A percentile compares a stretch with the other conserved stretches of the same genome.
phyloP scores from a whole-genome alignment of 2,113 vertebrate species.

The Siphamia tubifer region DNA sequence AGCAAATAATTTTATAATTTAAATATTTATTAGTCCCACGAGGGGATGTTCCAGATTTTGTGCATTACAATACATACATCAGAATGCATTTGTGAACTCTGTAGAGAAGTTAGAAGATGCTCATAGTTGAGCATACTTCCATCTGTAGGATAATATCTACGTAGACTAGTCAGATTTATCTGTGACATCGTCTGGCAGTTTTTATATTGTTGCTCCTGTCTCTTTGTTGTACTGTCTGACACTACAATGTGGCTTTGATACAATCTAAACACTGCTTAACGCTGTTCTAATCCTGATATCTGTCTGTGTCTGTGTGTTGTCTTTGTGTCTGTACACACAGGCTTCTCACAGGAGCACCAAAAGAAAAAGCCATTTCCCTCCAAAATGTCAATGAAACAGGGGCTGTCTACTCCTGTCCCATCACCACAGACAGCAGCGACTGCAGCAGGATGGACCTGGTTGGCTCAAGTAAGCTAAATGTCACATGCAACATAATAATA shows the following conservation, averaged over 20 bases:
- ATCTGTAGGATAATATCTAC: not conserved
- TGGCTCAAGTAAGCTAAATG: constrained; percentile 78
- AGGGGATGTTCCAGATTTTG: no score
- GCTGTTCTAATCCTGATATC: not conserved
- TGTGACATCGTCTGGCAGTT: not conserved
- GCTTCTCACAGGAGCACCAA: constrained; percentile 88
- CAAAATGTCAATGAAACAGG: constrained; percentile 84
- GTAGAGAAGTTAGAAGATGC: not conserved
- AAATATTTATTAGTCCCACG: no score
- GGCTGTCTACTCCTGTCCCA: constrained; percentile 88
- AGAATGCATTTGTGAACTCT: not conserved
- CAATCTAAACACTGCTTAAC: constrained; percentile 10
- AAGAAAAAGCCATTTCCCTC: constrained; percentile 72
- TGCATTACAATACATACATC: no score
- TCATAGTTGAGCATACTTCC: not conserved
- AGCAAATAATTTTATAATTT: no score
- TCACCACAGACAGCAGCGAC: constrained; percentile 75
- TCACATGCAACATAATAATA: not conserved
- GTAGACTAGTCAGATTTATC: constrained; percentile 7
- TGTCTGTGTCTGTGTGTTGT: constrained; percentile 23
- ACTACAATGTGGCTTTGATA: constrained; percentile 7
- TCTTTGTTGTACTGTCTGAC: constrained; percentile 20
- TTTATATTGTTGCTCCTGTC: not conserved
- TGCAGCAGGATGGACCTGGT: constrained; percentile 86
- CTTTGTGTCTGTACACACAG: constrained; percentile 64